These are phyloP conservation scores for Panthera leo DNA, from an alignment of 2,113 vertebrate genomes.

Conservation along the genomic window DNA sequence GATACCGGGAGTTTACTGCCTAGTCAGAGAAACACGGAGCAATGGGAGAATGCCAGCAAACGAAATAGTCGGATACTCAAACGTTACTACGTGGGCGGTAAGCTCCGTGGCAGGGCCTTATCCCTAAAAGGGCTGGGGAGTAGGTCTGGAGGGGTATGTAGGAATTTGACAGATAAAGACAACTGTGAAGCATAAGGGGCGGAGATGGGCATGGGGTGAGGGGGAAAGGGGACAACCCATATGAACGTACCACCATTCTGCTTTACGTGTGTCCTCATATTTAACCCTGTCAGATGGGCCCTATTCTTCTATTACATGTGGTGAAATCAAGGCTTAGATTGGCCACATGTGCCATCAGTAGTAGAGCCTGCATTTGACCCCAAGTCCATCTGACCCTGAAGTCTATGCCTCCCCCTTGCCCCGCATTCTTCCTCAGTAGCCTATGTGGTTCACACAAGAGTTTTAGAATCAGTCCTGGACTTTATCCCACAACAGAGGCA, in stretches of 20 bases:
- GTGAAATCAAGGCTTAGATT: neutral
- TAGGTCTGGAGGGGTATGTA: neutral
- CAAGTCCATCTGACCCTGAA: neutral
- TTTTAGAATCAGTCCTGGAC: neutral
- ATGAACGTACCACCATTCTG: no score
- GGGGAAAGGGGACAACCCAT: neutral
- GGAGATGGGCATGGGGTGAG: neutral
- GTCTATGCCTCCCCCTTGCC: neutral
- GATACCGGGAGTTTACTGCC: neutral
- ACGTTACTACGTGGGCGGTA: accelerated
- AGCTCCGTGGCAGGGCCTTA: neutral
- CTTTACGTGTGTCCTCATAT: neutral
- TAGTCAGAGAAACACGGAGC: neutral
- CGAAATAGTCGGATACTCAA: neutral
- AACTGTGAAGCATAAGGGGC: neutral
- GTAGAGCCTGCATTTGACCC: neutral
- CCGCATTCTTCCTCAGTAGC: neutral
- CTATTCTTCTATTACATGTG: neutral
- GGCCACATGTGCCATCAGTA: neutral
- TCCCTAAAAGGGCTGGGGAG: neutral
- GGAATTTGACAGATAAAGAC: neutral
- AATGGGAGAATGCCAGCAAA: neutral
- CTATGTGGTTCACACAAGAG: neutral
- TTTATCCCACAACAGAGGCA: neutral
- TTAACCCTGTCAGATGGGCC: no score